Evolutionary conservation across 2,113 vertebrate genomes (phyloP), one percentile per base, ranked within the genome.

Genomic region (Gasterosteus nipponicus): DNA sequence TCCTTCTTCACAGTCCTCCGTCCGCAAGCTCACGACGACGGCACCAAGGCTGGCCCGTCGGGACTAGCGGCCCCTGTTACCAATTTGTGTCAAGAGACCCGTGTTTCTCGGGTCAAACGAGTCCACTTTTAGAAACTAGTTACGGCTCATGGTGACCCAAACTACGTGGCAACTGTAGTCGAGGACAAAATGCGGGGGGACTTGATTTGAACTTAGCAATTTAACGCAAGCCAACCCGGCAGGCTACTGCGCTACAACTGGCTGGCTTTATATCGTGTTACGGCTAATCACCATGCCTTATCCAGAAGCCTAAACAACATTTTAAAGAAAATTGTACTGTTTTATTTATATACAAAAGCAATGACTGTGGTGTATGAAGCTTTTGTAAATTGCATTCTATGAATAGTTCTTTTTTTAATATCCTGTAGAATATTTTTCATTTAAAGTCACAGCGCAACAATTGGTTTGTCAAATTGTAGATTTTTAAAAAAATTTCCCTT

Each of bases 121-220:
- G 78, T 87, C 77, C 73, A 75, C 16, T 72, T 89, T 90, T 83
- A 85, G 85, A 81, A 74, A 75, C 69, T 56, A 71, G 80, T 88
- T 59, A 61, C 66, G 77, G 83, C 79, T 86, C 79, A 84, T 75
- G 35, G 35, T 82, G 84, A 85, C 76, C 73, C 75, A 82, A 88
- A 88, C 82, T 81, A 70, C 84, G 77, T 54, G 83, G 70, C 74
- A 62, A 77, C 86, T 87, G 75, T 86, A 87, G 92, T 89, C 77
- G 83, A 69, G 76, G 83, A 89, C 89, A 65, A 5, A 38, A 80
- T 84, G 56, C 47, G 59, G 80, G 81, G 75, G 70, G 72, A 59
- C 73, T 86, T 69, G 66, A 89, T 80, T 84, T 69, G 72, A 79
- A 86, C 75, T 60, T 65, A 73, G 74, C 41, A 47, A 81, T 74